Evolutionary conservation across 2,888 invertebrate species (phyloP).

Genomic region (Drosophila kanekoi): DNA sequence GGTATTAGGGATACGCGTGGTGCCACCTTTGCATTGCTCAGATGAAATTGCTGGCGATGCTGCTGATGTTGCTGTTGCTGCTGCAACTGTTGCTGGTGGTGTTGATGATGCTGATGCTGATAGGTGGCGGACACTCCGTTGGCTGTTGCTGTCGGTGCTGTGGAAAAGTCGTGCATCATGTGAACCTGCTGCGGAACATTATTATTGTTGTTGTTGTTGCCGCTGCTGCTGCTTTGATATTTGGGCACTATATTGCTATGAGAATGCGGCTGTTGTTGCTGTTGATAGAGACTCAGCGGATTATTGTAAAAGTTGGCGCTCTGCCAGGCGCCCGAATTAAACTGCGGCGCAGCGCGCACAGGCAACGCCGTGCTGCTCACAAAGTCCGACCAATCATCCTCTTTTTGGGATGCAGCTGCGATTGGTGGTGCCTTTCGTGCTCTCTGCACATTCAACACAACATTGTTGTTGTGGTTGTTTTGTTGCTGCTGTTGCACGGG

Average conservation of each 20-base stretch:
- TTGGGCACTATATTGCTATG: slow-evolving; percentile 74
- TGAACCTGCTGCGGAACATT: slow-evolving; percentile 80
- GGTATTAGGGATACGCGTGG: slow-evolving; percentile 86
- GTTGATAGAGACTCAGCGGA: slow-evolving; percentile 82
- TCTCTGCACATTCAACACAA: slow-evolving; percentile 34
- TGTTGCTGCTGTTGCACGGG: slow-evolving; percentile 55
- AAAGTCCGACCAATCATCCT: slow-evolving; percentile 87
- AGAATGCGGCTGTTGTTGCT: slow-evolving; percentile 62
- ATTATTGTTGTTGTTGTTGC: slow-evolving; percentile 55
- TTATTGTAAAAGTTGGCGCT: slow-evolving; percentile 84
- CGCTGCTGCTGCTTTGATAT: slow-evolving; percentile 54
- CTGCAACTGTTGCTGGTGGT: slow-evolving; percentile 41
- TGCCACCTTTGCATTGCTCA: slow-evolving; percentile 81
- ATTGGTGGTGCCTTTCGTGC: not conserved
- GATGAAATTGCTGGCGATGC: slow-evolving; percentile 72
- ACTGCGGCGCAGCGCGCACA: slow-evolving; percentile 69
- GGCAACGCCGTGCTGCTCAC: slow-evolving; percentile 85
- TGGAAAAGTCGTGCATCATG: slow-evolving; percentile 84
- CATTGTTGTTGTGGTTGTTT: slow-evolving; percentile 54
- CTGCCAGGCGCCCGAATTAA: slow-evolving; percentile 84
- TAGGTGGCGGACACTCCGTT: slow-evolving; percentile 47
- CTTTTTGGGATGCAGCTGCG: slow-evolving; percentile 60
- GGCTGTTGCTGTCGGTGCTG: slow-evolving; percentile 56
- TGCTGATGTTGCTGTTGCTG: slow-evolving; percentile 46
- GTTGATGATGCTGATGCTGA: slow-evolving; percentile 59